phyloP scores from a whole-genome alignment of 2,113 vertebrate genomes.

The Xenopus laevis region DNA sequence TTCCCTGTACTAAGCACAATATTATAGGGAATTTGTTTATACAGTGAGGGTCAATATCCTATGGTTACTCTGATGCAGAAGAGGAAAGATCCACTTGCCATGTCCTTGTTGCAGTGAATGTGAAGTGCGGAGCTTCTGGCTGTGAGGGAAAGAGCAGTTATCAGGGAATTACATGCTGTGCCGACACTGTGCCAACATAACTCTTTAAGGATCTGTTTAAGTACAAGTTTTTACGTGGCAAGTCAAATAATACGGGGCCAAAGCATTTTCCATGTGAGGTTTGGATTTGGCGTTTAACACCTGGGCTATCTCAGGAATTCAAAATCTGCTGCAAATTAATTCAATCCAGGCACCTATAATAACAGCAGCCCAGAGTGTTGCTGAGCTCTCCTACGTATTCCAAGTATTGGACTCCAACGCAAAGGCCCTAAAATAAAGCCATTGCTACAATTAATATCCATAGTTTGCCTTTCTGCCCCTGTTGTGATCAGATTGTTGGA shows the following conservation, averaged over 20 bases:
- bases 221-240: background rate
- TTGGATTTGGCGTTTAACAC: constrained; percentile 1
- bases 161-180: background rate
- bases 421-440: too few relatives aligned
- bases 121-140: background rate
- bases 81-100: too few relatives aligned
- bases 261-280: background rate
- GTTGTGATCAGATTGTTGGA: too few relatives aligned
- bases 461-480: too few relatives aligned
- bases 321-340: background rate
- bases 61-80: too few relatives aligned
- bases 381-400: too few relatives aligned
- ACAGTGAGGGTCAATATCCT: too few relatives aligned
- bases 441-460: too few relatives aligned
- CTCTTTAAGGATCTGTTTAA: background rate
- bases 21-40: too few relatives aligned
- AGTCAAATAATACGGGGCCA: background rate
- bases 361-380: background rate
- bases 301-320: background rate
- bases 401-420: too few relatives aligned
- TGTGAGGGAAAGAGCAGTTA: background rate
- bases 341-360: background rate
- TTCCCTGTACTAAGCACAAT: too few relatives aligned
- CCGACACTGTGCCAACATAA: background rate
- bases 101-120: background rate